A percentile compares a stretch with the other conserved stretches of the same genome.
Evolutionary conservation across 92 coral and sea anemone genomes (phyloP).

Genomic region (Porites lobata): DNA sequence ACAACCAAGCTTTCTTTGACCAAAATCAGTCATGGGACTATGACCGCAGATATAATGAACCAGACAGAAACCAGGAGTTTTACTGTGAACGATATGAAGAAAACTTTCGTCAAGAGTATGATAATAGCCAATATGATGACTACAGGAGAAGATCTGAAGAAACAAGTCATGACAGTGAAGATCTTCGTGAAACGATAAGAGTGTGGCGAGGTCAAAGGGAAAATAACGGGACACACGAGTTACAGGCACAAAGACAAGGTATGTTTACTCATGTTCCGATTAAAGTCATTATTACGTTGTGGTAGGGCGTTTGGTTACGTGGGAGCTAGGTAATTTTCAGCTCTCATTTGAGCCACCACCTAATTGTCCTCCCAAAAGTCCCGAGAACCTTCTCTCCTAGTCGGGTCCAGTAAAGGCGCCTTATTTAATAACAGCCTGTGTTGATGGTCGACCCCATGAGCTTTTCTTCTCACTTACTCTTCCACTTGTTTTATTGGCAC

Average conservation of each 20-base stretch:
- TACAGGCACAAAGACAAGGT: constrained; percentile 12
- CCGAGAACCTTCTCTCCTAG: too few relatives aligned
- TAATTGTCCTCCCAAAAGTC: too few relatives aligned
- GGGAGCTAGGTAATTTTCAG: not conserved
- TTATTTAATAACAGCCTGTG: too few relatives aligned
- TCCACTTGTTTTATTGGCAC: too few relatives aligned
- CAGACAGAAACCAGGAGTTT: not conserved
- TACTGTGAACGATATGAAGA: not conserved
- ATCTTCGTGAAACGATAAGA: not conserved
- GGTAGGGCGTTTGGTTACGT: too few relatives aligned
- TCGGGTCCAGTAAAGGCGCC: too few relatives aligned
- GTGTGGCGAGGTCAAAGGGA: not conserved
- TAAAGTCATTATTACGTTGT: not conserved
- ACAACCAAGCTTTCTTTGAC: not conserved
- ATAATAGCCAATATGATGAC: not conserved
- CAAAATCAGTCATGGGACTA: not conserved
- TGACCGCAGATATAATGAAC: not conserved
- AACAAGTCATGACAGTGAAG: not conserved
- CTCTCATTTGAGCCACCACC: too few relatives aligned
- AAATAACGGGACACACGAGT: not conserved
- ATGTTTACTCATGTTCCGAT: not conserved
- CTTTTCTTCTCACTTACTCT: too few relatives aligned
- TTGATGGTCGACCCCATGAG: too few relatives aligned
- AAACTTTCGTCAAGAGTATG: not conserved
- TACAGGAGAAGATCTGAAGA: constrained; percentile 5